Conservation (phyloP, 2,797 vertebrate genomes). For the Avahi laniger region DNA sequence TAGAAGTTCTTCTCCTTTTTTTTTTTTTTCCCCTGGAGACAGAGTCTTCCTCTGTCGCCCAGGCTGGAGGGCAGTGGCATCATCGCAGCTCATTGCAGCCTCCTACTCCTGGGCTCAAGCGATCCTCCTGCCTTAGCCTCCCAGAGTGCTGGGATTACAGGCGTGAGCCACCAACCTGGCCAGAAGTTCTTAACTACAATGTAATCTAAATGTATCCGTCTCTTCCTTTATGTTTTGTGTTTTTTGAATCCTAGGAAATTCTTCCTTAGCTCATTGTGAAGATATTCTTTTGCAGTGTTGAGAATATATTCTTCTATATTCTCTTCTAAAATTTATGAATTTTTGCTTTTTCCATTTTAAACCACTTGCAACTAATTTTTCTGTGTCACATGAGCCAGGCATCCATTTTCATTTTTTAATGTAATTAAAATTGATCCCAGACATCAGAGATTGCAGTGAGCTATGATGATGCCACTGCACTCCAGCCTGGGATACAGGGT, state of each 20-base stretch:
- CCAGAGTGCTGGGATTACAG: no score
- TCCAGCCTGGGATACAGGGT: no score
- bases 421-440: not conserved
- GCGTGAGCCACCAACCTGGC: no score
- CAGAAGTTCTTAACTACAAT: no score
- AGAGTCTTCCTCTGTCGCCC: no score
- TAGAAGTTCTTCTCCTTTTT: not conserved
- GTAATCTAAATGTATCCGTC: no score
- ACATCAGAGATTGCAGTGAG: no score
- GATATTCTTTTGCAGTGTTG: not conserved
- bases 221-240: not conserved
- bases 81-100: no score
- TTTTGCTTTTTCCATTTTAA: not conserved
- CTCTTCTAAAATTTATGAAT: not conserved
- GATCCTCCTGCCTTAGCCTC: no score
- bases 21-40: fast-evolving
- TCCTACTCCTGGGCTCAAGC: no score
- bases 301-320: not conserved
- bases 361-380: not conserved
- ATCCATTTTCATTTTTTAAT: not conserved
- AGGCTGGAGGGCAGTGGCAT: no score
- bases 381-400: not conserved
- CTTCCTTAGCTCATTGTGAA: not conserved
- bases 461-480: no score
- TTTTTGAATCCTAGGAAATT: not conserved